These are phyloP conservation scores for Melanocharis versteri DNA, from an alignment of 2,113 vertebrate species.

Conservation along the genomic window DNA sequence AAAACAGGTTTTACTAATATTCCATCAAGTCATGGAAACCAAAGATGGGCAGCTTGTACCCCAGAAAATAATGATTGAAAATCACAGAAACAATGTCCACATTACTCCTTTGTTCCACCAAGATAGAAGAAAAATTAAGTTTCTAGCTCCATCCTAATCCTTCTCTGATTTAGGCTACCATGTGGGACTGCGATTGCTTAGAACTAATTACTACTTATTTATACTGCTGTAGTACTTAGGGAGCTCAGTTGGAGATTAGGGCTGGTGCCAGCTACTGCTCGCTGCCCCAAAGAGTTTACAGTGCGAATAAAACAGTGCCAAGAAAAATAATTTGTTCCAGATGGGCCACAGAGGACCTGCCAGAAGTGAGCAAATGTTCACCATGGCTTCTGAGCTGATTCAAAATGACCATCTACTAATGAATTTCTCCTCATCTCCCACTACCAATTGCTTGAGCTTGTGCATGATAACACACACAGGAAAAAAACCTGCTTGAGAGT, in stretches of 20 bases:
- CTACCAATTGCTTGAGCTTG: not conserved
- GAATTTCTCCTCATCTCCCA: conserved; percentile 13
- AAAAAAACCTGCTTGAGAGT: not conserved
- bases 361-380: conserved; percentile 54
- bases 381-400: conserved; percentile 26
- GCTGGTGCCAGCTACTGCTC: conserved; percentile 35
- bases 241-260: conserved; percentile 51
- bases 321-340: conserved; percentile 64
- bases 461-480: accelerated
- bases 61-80: not conserved
- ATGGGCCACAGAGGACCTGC: conserved; percentile 56
- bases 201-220: conserved; percentile 63
- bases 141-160: conserved; percentile 27
- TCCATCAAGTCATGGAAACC: not conserved
- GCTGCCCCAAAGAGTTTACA: conserved; percentile 58
- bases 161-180: conserved; percentile 16
- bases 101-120: not conserved
- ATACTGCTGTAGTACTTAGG: conserved; percentile 53
- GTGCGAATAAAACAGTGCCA: conserved; percentile 16
- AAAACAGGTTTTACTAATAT: not conserved
- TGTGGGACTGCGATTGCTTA: conserved; percentile 25
- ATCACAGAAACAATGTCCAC: not conserved
- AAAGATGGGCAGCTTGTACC: not conserved
- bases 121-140: conserved; percentile 30
- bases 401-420: conserved; percentile 50